A percentile compares a stretch with the other conserved stretches of the same genome.
These are phyloP conservation scores for Zophobas morio DNA, from an alignment of 1,140 invertebrate genomes.

Conservation along the genomic window DNA sequence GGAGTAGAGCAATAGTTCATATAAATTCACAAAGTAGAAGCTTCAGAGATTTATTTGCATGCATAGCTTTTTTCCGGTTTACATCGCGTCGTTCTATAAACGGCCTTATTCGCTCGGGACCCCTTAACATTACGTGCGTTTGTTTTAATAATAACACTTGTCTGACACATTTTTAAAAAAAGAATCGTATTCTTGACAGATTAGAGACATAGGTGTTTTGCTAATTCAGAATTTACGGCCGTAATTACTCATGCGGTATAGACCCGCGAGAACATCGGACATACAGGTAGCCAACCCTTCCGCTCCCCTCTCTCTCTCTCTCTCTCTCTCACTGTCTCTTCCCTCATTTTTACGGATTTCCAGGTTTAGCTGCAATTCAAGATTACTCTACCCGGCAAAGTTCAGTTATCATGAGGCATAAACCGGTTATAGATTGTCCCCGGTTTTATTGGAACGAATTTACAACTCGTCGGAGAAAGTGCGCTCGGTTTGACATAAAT, in stretches of 20 bases:
- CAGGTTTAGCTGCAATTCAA: too few relatives aligned
- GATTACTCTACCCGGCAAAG: too few relatives aligned
- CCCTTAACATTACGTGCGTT: conserved; percentile 32
- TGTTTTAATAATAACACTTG: conserved; percentile 35
- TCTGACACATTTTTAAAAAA: conserved; percentile 31
- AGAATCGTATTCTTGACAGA: conserved; percentile 9
- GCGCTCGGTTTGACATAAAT: too few relatives aligned
- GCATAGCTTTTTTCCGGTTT: conserved; percentile 12
- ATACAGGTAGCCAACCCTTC: too few relatives aligned
- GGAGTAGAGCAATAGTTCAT: conserved; percentile 9
- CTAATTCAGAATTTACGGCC: conserved; percentile 6
- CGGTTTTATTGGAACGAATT: too few relatives aligned
- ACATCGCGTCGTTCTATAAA: conserved; percentile 12
- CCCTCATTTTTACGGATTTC: too few relatives aligned
- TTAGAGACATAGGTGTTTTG: conserved; percentile 26
- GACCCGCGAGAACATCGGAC: conserved; percentile 13
- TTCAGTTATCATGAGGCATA: too few relatives aligned
- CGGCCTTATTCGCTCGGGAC: conserved; percentile 14
- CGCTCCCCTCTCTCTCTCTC: too few relatives aligned
- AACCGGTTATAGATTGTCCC: too few relatives aligned
- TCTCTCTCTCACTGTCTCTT: too few relatives aligned
- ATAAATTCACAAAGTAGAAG: conserved; percentile 28
- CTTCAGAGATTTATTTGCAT: conserved; percentile 18
- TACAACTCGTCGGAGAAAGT: too few relatives aligned
- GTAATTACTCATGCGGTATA: conserved; percentile 2